Conservation (phyloP, 2,888 invertebrate genomes). For the Maniola hyperantus region DNA sequence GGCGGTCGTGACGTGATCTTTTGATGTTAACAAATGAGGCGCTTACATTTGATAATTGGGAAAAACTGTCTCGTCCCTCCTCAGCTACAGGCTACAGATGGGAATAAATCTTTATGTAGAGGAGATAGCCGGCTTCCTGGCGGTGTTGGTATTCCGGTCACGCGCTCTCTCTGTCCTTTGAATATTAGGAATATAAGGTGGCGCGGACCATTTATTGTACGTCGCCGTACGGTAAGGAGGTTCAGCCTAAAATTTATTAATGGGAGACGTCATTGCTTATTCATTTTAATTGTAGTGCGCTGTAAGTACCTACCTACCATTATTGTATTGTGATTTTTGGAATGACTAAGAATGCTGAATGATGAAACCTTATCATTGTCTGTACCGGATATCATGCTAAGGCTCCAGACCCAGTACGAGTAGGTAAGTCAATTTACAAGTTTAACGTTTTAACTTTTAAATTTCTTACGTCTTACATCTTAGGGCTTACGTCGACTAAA, state of each 20-base stretch:
- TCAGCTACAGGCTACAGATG: slow-evolving; percentile 81
- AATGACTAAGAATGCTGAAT: background rate
- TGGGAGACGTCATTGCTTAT: slow-evolving; percentile 60
- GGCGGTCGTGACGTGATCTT: slow-evolving; percentile 57
- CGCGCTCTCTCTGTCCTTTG: slow-evolving; percentile 75
- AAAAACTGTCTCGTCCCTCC: slow-evolving; percentile 80
- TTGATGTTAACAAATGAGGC: slow-evolving; percentile 78
- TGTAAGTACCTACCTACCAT: background rate
- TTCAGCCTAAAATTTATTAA: slow-evolving; percentile 76
- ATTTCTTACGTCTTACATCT: too few species aligned
- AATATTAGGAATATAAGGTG: slow-evolving; percentile 76
- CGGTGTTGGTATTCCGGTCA: slow-evolving; percentile 65
- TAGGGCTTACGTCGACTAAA: too few species aligned
- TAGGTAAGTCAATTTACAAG: too few species aligned
- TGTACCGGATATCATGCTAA: too few species aligned
- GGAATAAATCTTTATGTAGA: slow-evolving; percentile 81
- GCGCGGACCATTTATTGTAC: slow-evolving; percentile 75
- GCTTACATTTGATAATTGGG: slow-evolving; percentile 80
- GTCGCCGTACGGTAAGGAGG: slow-evolving; percentile 63
- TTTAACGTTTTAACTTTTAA: too few species aligned
- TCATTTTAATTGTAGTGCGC: slow-evolving; percentile 62
- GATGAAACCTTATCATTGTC: too few species aligned
- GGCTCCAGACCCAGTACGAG: too few species aligned
- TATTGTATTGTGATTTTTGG: background rate
- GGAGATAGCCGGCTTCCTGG: slow-evolving; percentile 59